Conservation (phyloP, 2,888 invertebrate genomes). For the Metallyticus violacea region DNA sequence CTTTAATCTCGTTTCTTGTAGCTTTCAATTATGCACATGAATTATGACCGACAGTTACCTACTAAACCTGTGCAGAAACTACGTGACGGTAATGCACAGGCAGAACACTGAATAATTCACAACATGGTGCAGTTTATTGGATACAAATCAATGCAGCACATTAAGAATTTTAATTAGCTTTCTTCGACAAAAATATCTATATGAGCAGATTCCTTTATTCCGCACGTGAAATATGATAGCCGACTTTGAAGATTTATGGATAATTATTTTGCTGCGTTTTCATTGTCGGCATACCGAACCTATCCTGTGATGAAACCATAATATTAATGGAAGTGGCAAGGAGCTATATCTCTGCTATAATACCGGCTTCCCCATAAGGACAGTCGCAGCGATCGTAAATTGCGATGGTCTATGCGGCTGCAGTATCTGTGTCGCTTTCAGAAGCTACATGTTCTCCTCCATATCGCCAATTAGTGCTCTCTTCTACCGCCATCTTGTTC, state of each 20-base stretch:
- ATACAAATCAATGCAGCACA: neutral
- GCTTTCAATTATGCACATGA: neutral
- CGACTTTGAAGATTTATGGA: neutral
- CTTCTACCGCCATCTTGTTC: neutral
- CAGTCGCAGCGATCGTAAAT: neutral
- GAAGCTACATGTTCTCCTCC: too few relatives aligned
- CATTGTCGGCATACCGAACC: neutral
- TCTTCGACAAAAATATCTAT: neutral
- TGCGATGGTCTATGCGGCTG: neutral
- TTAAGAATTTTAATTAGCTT: neutral
- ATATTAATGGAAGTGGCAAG: neutral
- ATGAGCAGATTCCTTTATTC: neutral
- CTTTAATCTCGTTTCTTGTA: too few relatives aligned
- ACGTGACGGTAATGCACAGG: neutral
- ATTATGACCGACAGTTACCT: neutral
- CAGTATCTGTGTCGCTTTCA: neutral
- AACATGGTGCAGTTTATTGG: neutral
- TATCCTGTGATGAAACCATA: neutral
- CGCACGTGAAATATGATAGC: neutral
- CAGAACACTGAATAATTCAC: neutral
- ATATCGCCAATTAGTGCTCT: neutral
- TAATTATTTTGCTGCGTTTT: neutral
- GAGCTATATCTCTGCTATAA: neutral
- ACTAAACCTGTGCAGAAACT: neutral
- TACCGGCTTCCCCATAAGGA: neutral